These are phyloP conservation scores for Atrichornis clamosus DNA, from an alignment of 2,113 vertebrate species.

Conservation along the genomic window DNA sequence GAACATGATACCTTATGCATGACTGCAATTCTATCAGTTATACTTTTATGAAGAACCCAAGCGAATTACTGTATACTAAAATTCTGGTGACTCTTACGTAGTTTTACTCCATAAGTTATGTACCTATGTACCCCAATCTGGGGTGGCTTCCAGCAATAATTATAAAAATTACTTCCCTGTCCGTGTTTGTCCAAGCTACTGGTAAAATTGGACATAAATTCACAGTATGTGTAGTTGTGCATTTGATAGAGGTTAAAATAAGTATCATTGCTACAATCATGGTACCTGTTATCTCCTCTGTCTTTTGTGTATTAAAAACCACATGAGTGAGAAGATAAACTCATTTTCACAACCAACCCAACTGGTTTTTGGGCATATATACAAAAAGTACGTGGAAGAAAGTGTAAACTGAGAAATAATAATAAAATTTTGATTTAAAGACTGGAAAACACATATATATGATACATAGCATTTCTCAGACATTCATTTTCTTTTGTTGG, in stretches of 20 bases:
- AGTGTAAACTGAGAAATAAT: neutral
- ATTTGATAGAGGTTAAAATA: neutral
- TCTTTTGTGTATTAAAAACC: neutral
- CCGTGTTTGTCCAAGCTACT: neutral
- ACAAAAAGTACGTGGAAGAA: neutral
- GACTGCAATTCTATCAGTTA: neutral
- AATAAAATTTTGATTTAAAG: neutral
- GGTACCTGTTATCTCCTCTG: neutral
- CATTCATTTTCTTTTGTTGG: neutral
- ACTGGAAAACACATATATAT: neutral
- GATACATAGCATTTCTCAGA: neutral
- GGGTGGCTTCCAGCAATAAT: neutral
- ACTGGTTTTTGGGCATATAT: fast-evolving
- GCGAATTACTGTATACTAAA: neutral
- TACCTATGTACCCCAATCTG: neutral
- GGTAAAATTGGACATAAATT: neutral
- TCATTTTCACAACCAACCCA: neutral
- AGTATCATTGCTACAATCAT: neutral
- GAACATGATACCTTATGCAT: neutral
- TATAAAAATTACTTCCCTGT: neutral
- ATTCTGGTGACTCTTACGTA: neutral
- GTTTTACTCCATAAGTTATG: neutral
- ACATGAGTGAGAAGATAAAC: neutral
- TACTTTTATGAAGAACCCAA: neutral
- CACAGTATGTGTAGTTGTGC: neutral